Conservation (phyloP, 2,797 vertebrate species). For the Naso thynnoides region DNA sequence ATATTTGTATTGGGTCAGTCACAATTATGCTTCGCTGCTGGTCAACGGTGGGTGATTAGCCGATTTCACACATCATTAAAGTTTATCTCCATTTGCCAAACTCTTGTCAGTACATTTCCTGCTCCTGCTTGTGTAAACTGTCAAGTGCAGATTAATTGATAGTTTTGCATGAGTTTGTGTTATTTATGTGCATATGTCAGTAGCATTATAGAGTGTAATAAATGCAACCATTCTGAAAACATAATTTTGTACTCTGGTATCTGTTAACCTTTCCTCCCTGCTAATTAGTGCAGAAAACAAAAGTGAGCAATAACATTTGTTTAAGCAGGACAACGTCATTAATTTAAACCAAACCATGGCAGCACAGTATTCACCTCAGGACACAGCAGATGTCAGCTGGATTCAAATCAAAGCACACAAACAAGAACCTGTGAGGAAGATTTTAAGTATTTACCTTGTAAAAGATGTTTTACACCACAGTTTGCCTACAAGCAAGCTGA, state of each 20-base stretch:
- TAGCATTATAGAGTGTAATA: not conserved
- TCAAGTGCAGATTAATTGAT: not conserved
- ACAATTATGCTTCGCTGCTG: too few relatives aligned
- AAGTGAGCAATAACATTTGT: slow-evolving; percentile 35
- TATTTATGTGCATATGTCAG: not conserved
- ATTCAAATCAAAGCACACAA: slow-evolving; percentile 27
- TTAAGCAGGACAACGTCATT: slow-evolving; percentile 13
- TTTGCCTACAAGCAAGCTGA: not conserved
- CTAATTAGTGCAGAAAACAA: slow-evolving; percentile 49
- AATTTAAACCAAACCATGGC: slow-evolving; percentile 24
- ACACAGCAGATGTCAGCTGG: slow-evolving; percentile 51
- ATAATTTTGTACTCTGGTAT: not conserved
- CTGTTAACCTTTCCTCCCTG: slow-evolving; percentile 8
- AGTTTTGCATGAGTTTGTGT: not conserved
- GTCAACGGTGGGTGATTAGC: slow-evolving; percentile 49
- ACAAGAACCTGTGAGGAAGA: slow-evolving; percentile 7
- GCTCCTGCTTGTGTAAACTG: slow-evolving; percentile 26
- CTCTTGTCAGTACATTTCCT: slow-evolving; percentile 21
- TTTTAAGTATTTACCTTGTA: slow-evolving; percentile 16
- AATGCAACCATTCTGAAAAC: not conserved
- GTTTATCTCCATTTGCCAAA: slow-evolving; percentile 46
- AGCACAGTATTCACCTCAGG: slow-evolving; percentile 26
- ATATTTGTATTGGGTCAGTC: too few relatives aligned
- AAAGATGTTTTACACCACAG: slow-evolving; percentile 3
- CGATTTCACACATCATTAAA: slow-evolving; percentile 70